Conservation (phyloP, 35 echinoderm and acorn worm species). For the Strongylocentrotus purpuratus region DNA sequence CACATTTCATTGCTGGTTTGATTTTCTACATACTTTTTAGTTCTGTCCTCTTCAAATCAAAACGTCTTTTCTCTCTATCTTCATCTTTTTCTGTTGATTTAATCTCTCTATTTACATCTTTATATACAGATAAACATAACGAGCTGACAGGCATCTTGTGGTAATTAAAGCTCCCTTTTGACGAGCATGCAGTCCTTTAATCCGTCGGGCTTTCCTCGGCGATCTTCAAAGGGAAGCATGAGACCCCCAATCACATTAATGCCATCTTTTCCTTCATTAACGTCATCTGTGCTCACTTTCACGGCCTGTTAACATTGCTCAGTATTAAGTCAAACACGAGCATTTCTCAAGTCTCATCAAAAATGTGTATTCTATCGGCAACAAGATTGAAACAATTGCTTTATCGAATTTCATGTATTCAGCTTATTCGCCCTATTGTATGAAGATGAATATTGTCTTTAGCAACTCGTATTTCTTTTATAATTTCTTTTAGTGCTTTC, state of each 20-base stretch:
- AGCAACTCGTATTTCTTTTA: no score
- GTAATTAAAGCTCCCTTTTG: not conserved
- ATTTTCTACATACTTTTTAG: not conserved
- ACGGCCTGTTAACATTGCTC: not conserved
- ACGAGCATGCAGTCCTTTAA: not conserved
- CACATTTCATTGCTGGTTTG: not conserved
- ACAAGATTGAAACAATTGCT: no score
- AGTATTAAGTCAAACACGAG: no score
- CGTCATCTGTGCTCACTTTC: not conserved
- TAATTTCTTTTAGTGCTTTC: no score
- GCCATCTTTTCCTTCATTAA: not conserved
- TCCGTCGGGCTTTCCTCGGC: not conserved
- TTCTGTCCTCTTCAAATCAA: not conserved
- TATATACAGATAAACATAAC: not conserved
- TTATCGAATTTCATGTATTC: no score
- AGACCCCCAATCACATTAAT: not conserved
- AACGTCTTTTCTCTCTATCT: not conserved
- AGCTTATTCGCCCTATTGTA: no score
- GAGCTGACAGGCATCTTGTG: not conserved
- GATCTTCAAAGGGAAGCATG: not conserved
- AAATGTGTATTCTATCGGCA: no score
- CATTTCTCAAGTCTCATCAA: no score
- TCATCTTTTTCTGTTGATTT: not conserved
- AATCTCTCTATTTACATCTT: no score
- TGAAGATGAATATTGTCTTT: no score